Base-by-base conservation (phyloP, 2,797 vertebrate species). In the Taeniopygia guttata region DNA sequence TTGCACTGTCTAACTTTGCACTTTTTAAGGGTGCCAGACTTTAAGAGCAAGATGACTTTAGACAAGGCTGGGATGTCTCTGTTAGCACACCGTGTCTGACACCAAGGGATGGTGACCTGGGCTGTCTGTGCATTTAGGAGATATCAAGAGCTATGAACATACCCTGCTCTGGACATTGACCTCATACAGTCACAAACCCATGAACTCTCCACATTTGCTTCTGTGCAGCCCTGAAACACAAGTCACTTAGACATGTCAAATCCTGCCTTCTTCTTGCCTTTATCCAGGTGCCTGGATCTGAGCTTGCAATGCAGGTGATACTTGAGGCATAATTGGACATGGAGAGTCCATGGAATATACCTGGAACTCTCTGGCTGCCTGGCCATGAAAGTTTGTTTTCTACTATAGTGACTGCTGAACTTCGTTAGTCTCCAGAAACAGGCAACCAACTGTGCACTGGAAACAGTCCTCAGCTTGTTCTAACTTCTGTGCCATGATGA, bases 91-190 rank as follows among this genome's bases (percentile, higher is more conserved):
- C 3, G 1, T 20, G 40, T 22, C 49, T 67, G 52, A 19, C 45
- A 49, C 32, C 29, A 25, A 7, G 13, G 12, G 8, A 7, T 7
- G 46, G 16, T 74, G 52, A 26, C 23, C n/a, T 69, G 38, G 23
- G 14, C 38, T 84, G 14, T 25, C 45, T 63, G 19, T 26, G 2
- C 32, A 7, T 49, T 13, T 56, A 51, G 18, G 48, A 58, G 5
- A 45, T 11, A 29, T 16, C 6, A 15, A 40, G 16, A 56, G 17
- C 14, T 6, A 19, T 21, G 21, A 59, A 55, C 0, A 0, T 16
- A 0, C 3, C 21, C 25, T 63, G 38, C 3, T 51, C 55, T 70
- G 63, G 29, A 30, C 30, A 40, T 0, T 51, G 34, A 46, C 4
- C 14, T 60, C 34, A 23, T 26, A 26, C 6, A 51, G 30, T 6